Evolutionary conservation across 37 sponge, comb jelly and placozoan species (phyloP), one percentile per base, ranked within the genome.

Genomic region (Beroe ovata): DNA sequence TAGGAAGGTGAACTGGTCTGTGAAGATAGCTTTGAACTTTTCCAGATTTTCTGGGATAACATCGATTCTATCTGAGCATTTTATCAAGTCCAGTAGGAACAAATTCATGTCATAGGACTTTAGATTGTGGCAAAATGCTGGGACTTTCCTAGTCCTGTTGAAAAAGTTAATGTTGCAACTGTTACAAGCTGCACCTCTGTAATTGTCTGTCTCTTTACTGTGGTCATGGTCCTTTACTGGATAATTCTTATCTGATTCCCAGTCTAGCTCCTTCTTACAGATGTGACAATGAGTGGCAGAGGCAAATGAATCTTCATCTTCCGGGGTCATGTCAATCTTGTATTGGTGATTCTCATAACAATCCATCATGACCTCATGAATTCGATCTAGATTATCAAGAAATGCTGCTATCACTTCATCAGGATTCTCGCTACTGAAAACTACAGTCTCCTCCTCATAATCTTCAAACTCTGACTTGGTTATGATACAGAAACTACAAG

Each of bases 131-230:
- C 38, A 29, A 25, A 69, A 36, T 69, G 71, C 71, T 25, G 71
- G 71, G 38, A 69, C 38, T 69, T 69, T 69, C 71, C 32, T 69
- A 6, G 71, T 69, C 71, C 71, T 29, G 36, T 69, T 69, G 38
- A 69, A 69, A 38, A 69, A 69, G 71, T 69, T 69, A 8, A 69
- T 29, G 32, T 69, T 69, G 71, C 71, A 69, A 11, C 25, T 35
- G 71, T 69, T 69, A 35, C 71, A 69, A 25, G 71, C 71, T 25
- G 71, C 71, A 35, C 71, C 71, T 29, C 71, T 35, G 38, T 25
- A 69, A 29, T 69, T 69, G 38, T 69, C 4, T 29, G 4, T 69
- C 71, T 69, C 32, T 69, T 69, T 69, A 14, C 38, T 34, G 36
- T 69, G 71, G 36, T 69, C 71, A 34, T 69, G 71, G 38, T 69